Percentiles rank a stretch among this genome's conserved stretches.
Evolutionary conservation across 2,113 vertebrate species (phyloP).

Genomic region (Xiphophorus hellerii): DNA sequence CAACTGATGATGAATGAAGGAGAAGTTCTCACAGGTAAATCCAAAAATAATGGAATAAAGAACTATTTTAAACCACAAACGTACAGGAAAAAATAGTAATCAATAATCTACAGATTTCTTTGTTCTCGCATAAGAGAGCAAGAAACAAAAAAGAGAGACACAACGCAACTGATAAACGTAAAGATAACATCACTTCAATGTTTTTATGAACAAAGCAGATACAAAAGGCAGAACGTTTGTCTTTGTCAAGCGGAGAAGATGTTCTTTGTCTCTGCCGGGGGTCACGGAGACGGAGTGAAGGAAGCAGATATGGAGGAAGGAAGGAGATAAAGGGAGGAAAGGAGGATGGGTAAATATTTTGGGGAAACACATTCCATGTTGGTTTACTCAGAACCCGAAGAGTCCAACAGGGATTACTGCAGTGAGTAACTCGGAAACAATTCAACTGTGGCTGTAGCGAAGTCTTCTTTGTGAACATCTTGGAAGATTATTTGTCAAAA

Average conservation of each 20-base stretch:
- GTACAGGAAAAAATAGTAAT: background rate
- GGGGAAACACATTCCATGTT: slow-evolving; percentile 52
- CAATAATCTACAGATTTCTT: background rate
- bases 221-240: background rate
- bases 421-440: background rate
- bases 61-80: background rate
- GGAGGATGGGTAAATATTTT: slow-evolving; percentile 58
- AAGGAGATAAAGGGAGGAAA: slow-evolving; percentile 65
- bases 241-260: slow-evolving; percentile 1
- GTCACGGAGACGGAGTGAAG: slow-evolving; percentile 34
- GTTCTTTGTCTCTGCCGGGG: slow-evolving; percentile 17
- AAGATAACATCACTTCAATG: background rate
- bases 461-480: slow-evolving; percentile 3
- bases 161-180: background rate
- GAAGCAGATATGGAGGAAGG: slow-evolving; percentile 73
- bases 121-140: background rate
- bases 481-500: background rate
- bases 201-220: background rate
- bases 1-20: background rate
- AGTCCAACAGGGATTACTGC: background rate
- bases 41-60: background rate
- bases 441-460: background rate
- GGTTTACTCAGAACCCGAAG: slow-evolving; percentile 22
- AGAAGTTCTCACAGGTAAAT: background rate
- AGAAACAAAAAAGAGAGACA: background rate